Evolutionary conservation across 2,888 invertebrate genomes (phyloP), one percentile per base, ranked within the genome.

Genomic region (Netelia fuscicornis): DNA sequence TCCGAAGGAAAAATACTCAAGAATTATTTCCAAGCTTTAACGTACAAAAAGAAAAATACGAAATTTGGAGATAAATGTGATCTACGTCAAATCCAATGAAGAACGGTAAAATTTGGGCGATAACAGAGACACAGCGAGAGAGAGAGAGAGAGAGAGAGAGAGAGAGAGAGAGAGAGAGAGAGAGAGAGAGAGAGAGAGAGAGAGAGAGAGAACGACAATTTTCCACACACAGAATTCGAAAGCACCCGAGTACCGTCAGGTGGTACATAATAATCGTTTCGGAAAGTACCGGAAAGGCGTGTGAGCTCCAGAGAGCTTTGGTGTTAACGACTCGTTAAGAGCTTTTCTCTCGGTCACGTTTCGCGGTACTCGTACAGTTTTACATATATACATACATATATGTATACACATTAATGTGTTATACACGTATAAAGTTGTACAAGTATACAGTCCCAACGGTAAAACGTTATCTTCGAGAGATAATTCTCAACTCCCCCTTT

Each of bases 271-370:
- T 80, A 74, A 80, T 80, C 80, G 80, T 80, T 80, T 58, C 30
- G 74, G 80, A 64, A 80, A 80, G 23, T 80, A 56, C 80, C 37
- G 37, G 2, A 11, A 62, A 48, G 60, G 37, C 62, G 44, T 62
- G 48, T 6, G 64, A 72, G 80, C 56, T 44, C 64, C 44, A 48
- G 44, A 37, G 44, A 67, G 74, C 72, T 37, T 64, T 20, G 58
- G 67, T 80, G 80, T 74, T 80, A 80, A 80, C 80, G 80, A 80
- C 80, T 80, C 72, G 80, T 80, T 80, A 80, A 80, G 80, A 80
- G 80, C 80, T 80, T 80, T 80, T 80, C 80, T 67, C 80, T 74
- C 74, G 72, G 80, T 58, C 80, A 72, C 74, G 72, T 62, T 62
- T 67, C 72, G 80, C 25, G 52, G 64, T 80, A 13, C 17, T 25